phyloP scores from a whole-genome alignment of 2,888 invertebrate species.

The Monopis laevigella region DNA sequence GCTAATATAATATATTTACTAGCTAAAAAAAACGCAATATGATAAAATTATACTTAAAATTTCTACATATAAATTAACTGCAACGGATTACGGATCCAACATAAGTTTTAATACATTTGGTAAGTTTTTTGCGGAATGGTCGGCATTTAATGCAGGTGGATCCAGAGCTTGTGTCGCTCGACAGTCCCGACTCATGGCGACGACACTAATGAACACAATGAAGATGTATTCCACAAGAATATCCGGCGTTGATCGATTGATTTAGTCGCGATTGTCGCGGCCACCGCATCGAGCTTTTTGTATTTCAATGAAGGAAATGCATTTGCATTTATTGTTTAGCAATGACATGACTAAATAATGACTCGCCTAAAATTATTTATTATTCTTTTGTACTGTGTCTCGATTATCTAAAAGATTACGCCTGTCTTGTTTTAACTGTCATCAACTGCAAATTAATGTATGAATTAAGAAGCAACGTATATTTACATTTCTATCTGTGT shows the following conservation, averaged over 20 bases:
- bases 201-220: constrained; percentile 67
- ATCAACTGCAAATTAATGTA: too few relatives aligned
- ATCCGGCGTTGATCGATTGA: constrained; percentile 68
- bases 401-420: too few relatives aligned
- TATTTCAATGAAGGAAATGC: constrained; percentile 44
- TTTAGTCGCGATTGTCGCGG: constrained; percentile 66
- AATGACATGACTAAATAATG: constrained; percentile 6
- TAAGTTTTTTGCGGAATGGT: constrained; percentile 47
- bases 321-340: constrained; percentile 13
- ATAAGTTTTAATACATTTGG: constrained; percentile 22
- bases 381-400: too few relatives aligned
- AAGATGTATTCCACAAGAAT: constrained; percentile 44
- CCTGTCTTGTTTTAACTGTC: too few relatives aligned
- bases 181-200: constrained; percentile 1
- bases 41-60: too few relatives aligned
- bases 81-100: neutral
- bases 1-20: too few relatives aligned
- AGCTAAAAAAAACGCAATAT: neutral
- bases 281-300: constrained; percentile 64
- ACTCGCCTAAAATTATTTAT: too few relatives aligned
- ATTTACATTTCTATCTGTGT: too few relatives aligned
- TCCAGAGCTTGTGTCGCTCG: constrained; percentile 22
- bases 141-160: constrained; percentile 56
- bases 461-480: too few relatives aligned
- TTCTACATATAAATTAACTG: neutral